These are phyloP conservation scores for roundworm (Caenorhabditis elegans) DNA, from an alignment of 1,140 invertebrate genomes.

Conservation along the genomic window WBcel235 BX284604.4:7573001-7573500, in stretches of 20 bases:
- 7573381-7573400: neutral
- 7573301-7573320: neutral
- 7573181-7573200: neutral
- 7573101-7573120: constrained; percentile 3
- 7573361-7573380: neutral
- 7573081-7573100: neutral
- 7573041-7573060: neutral
- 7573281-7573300: neutral
- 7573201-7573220: neutral
- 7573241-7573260: neutral
- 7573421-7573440: neutral
- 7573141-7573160: neutral
- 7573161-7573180: neutral
- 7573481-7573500: constrained; percentile 9
- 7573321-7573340: neutral
- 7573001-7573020: neutral
- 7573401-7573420: constrained; percentile 1
- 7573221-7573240: neutral
- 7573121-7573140: neutral
- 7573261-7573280: neutral
- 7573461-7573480: constrained; percentile 7
- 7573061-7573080: neutral
- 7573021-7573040: neutral
- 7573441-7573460: neutral
- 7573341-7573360: neutral